phyloP scores from a whole-genome alignment of 2,113 vertebrate genomes.

The Ascaphus truei region DNA sequence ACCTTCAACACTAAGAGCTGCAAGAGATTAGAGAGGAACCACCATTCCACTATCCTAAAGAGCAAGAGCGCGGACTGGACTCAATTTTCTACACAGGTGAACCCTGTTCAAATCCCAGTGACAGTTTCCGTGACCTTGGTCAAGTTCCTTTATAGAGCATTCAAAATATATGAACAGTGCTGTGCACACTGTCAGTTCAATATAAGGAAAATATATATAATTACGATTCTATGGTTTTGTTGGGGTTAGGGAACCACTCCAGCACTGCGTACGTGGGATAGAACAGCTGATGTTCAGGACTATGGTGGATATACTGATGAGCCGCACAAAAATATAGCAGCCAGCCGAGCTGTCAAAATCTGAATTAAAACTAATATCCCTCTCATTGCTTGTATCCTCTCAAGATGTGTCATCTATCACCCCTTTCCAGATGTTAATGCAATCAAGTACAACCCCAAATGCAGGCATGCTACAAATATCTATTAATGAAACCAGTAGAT shows the following conservation, averaged over 20 bases:
- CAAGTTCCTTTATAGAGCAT: too few relatives aligned
- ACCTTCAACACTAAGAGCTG: too few relatives aligned
- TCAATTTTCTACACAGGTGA: too few relatives aligned
- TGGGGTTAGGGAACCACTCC: not conserved
- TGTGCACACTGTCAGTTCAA: too few relatives aligned
- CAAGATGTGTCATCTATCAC: conserved; percentile 17
- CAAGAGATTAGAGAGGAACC: too few relatives aligned
- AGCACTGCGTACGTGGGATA: not conserved
- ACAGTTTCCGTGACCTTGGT: too few relatives aligned
- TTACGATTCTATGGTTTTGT: not conserved
- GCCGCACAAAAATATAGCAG: conserved; percentile 4
- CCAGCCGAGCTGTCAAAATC: conserved; percentile 14
- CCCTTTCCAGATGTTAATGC: conserved; percentile 4
- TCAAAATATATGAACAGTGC: too few relatives aligned
- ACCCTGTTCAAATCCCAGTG: too few relatives aligned
- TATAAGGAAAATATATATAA: too few relatives aligned
- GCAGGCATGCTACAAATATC: not conserved
- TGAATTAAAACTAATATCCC: conserved; percentile 23
- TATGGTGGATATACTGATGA: conserved; percentile 17
- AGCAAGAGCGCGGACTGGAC: too few relatives aligned
- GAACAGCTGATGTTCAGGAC: not conserved
- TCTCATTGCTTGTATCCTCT: conserved; percentile 16
- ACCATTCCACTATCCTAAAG: too few relatives aligned
- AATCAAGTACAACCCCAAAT: not conserved
- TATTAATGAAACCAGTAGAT: too few relatives aligned